These are phyloP conservation scores for Takifugu rubripes DNA, from an alignment of 2,797 vertebrate species.

Conservation along the genomic window DNA sequence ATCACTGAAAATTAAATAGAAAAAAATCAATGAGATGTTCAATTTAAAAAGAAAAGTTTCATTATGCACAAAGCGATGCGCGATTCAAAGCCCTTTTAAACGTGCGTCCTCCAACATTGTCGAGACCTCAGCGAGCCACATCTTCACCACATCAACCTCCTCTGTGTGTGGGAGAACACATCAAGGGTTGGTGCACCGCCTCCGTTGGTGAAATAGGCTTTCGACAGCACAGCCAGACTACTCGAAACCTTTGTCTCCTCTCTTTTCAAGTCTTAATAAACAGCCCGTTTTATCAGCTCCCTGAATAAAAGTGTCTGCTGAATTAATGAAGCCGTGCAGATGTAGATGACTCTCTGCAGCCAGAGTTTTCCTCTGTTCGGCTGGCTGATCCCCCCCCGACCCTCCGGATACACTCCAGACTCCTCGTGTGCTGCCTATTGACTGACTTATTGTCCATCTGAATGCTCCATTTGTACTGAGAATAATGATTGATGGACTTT, in stretches of 20 bases:
- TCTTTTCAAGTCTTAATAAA: slow-evolving; percentile 21
- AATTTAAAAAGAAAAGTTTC: no score
- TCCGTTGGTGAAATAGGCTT: slow-evolving; percentile 3
- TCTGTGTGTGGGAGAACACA: slow-evolving; percentile 17
- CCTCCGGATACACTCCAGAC: slow-evolving; percentile 71
- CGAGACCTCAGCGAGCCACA: neutral
- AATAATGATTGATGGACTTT: slow-evolving; percentile 74
- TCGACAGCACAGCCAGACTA: slow-evolving; percentile 21
- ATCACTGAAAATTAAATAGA: no score
- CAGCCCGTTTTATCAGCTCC: slow-evolving; percentile 41
- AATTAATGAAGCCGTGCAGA: slow-evolving; percentile 70
- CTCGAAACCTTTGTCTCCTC: slow-evolving; percentile 11
- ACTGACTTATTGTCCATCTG: slow-evolving; percentile 69
- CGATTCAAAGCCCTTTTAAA: neutral
- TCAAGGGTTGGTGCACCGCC: neutral
- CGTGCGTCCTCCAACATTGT: slow-evolving; percentile 1
- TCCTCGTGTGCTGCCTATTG: slow-evolving; percentile 70
- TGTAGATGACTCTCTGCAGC: slow-evolving; percentile 54
- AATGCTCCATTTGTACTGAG: slow-evolving; percentile 70
- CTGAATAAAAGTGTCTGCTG: slow-evolving; percentile 51
- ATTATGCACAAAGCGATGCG: no score
- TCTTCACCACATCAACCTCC: slow-evolving; percentile 13
- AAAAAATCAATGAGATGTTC: no score
- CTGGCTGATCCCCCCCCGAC: slow-evolving; percentile 51
- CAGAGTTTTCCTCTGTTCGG: slow-evolving; percentile 56